These are phyloP conservation scores for Stegodyphus mimosarum DNA, from an alignment of 1,140 invertebrate species.

Conservation along the genomic window DNA sequence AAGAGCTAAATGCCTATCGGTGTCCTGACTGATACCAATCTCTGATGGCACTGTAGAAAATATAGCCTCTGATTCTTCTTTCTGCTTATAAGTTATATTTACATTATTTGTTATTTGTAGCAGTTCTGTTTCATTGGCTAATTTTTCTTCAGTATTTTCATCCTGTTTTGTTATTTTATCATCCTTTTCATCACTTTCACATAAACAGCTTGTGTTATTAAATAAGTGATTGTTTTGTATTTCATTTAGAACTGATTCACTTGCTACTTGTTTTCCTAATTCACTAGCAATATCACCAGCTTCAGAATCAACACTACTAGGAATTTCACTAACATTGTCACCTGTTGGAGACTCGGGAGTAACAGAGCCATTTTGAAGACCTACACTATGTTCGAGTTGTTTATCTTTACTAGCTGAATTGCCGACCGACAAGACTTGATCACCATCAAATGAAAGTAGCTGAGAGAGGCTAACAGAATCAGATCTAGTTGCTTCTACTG, in stretches of 20 bases:
- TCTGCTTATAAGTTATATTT: neutral
- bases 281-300: constrained; percentile 6
- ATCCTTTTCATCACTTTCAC: neutral
- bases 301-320: constrained; percentile 41
- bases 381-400: neutral
- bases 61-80: neutral
- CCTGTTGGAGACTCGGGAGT: constrained; percentile 60
- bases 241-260: neutral
- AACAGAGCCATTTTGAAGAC: constrained; percentile 28
- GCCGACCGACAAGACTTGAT: neutral
- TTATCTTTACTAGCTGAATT: constrained; percentile 9
- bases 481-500: constrained; percentile 59
- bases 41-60: neutral
- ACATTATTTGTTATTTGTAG: neutral
- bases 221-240: neutral
- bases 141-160: neutral
- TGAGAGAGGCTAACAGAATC: constrained; percentile 56
- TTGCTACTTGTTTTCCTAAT: neutral
- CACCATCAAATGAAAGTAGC: constrained; percentile 47
- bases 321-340: constrained; percentile 56
- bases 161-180: no score
- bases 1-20: neutral
- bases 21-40: neutral
- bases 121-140: constrained; percentile 9
- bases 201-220: neutral